Percentiles rank a stretch among this genome's conserved stretches.
Evolutionary conservation across 2,113 vertebrate genomes (phyloP).

Genomic region (Monopterus albus): DNA sequence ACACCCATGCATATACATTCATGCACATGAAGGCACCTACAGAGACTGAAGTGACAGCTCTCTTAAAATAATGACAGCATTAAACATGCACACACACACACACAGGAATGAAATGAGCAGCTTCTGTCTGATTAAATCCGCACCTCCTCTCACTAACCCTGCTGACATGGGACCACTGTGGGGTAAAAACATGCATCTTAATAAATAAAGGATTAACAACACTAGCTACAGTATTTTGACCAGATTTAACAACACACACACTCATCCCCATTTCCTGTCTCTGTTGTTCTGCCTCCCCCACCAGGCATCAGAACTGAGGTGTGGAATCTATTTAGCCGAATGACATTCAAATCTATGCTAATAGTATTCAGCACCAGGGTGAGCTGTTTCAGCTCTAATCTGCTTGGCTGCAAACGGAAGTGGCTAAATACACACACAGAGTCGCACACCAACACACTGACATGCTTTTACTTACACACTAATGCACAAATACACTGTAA

Average conservation of each 20-base stretch:
- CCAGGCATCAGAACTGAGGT: slow-evolving; percentile 32
- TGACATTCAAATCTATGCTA: slow-evolving; percentile 67
- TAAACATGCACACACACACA: slow-evolving; percentile 2
- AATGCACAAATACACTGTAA: slow-evolving; percentile 1
- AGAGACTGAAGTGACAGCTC: slow-evolving; percentile 14
- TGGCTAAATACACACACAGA: background rate
- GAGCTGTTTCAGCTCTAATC: slow-evolving; percentile 42
- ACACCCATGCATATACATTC: background rate
- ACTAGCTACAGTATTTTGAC: slow-evolving; percentile 20
- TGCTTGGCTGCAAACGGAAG: slow-evolving; percentile 31
- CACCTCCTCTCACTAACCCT: slow-evolving; percentile 39
- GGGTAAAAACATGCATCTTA: slow-evolving; percentile 17
- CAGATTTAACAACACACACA: slow-evolving; percentile 18
- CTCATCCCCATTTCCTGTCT: slow-evolving; percentile 28
- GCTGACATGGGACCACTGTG: slow-evolving; percentile 36
- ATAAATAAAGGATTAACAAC: slow-evolving; percentile 60
- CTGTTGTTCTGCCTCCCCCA: slow-evolving; percentile 10
- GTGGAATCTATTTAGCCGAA: slow-evolving; percentile 53
- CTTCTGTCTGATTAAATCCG: slow-evolving; percentile 56
- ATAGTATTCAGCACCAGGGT: slow-evolving; percentile 47
- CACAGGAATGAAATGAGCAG: slow-evolving; percentile 7
- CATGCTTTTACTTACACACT: background rate
- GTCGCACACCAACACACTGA: background rate
- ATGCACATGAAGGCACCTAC: background rate
- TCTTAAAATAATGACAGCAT: slow-evolving; percentile 1